These are phyloP conservation scores for Lymantria monacha DNA, from an alignment of 2,888 invertebrate species.

Conservation along the genomic window DNA sequence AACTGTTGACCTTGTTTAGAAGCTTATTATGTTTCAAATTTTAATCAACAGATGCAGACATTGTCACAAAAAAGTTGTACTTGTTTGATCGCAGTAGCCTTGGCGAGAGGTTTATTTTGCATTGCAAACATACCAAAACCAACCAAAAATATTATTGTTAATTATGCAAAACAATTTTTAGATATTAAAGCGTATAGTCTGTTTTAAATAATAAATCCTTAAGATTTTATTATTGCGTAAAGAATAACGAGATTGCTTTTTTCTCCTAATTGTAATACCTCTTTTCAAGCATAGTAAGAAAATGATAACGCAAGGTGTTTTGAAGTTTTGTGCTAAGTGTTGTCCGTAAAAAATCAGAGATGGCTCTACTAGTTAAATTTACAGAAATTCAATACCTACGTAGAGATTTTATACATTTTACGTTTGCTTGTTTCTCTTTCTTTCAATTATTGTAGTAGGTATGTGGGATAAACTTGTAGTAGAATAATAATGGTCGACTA, in stretches of 20 bases:
- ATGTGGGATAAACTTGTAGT: constrained; percentile 9
- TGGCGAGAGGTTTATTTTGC: constrained; percentile 39
- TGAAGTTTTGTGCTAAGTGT: constrained; percentile 20
- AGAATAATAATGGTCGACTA: constrained; percentile 24
- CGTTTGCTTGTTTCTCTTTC: constrained; percentile 62
- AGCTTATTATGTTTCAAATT: constrained; percentile 82
- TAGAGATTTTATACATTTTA: constrained; percentile 36
- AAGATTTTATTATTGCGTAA: too few species aligned
- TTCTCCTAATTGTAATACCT: constrained; percentile 25
- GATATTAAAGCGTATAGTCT: neutral
- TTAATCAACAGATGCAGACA: constrained; percentile 83
- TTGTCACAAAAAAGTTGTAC: constrained; percentile 77
- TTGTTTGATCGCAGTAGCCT: constrained; percentile 53
- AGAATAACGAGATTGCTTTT: neutral
- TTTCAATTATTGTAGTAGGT: constrained; percentile 40
- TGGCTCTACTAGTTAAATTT: constrained; percentile 58
- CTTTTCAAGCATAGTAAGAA: constrained; percentile 46
- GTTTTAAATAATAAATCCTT: neutral
- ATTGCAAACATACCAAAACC: constrained; percentile 4
- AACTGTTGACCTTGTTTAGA: constrained; percentile 83
- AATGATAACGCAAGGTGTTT: constrained; percentile 37
- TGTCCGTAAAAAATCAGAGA: constrained; percentile 41
- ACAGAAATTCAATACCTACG: constrained; percentile 60
- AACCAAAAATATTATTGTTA: neutral
- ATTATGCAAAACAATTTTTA: neutral